Conservation (phyloP, 2,113 vertebrate genomes). For the Engraulis encrasicolus region DNA sequence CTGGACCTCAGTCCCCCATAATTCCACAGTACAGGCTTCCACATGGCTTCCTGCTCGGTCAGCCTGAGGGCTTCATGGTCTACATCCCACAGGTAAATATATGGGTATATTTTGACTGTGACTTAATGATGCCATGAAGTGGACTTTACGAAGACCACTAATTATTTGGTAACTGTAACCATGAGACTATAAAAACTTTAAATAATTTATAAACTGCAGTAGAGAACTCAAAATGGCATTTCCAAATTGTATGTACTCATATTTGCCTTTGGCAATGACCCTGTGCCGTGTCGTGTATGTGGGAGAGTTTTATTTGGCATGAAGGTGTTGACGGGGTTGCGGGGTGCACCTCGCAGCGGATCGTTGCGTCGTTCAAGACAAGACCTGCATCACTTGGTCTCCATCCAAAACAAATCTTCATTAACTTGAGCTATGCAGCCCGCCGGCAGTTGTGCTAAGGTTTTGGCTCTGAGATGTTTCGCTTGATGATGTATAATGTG, state of each 20-base stretch:
- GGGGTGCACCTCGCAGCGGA: neutral
- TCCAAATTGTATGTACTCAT: too few species aligned
- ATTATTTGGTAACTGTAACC: too few species aligned
- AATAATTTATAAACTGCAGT: too few species aligned
- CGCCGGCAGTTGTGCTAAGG: constrained; percentile 25
- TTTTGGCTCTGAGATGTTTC: constrained; percentile 1
- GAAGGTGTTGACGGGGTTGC: constrained; percentile 24
- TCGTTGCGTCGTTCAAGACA: neutral
- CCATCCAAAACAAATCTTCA: constrained; percentile 24
- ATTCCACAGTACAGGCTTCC: neutral
- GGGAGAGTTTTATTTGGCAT: neutral
- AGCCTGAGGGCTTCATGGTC: neutral
- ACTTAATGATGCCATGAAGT: too few species aligned
- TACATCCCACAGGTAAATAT: constrained; percentile 2
- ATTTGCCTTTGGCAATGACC: constrained; percentile 48
- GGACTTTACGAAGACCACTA: too few species aligned
- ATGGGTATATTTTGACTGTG: too few species aligned
- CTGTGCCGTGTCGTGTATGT: too few species aligned
- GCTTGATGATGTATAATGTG: neutral
- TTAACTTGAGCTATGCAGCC: constrained; percentile 38
- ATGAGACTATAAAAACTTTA: too few species aligned
- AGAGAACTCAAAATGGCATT: too few species aligned
- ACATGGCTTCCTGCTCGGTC: neutral
- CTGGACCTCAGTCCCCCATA: too few species aligned
- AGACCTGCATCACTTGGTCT: constrained; percentile 22